Base-by-base conservation (phyloP, 2,113 vertebrate species). In the Eulacestoma nigropectus region DNA sequence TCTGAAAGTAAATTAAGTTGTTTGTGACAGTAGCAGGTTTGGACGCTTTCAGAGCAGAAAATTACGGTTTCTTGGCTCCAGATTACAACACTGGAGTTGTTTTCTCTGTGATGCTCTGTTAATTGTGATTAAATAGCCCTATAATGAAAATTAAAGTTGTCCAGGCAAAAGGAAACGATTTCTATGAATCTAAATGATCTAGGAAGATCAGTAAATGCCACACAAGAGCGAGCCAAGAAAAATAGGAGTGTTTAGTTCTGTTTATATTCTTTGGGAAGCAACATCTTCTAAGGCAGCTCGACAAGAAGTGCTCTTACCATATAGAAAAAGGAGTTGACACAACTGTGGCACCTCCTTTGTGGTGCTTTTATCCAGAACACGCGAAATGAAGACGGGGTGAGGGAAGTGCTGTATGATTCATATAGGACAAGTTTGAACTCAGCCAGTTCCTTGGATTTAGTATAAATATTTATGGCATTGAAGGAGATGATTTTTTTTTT, bases 381-480 rank as follows among this genome's bases (percentile, higher is more conserved):
- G 30, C 52, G 77, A 77, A 73, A 22, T 78, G 78, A 69, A 89
- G 82, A 56, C 7, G 16, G 85, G 75, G 16, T 68, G 55, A 93
- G 75, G 72, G 68, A 89, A 83, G 30, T 83, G 89, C 76, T n/a
- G 18, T 50, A 6, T 95, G 92, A 93, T 93, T 97, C 88, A 76
- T 53, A 32, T 8, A 55, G 49, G 88, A 33, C 80, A 72, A 82
- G 87, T 84, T 86, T 72, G 85, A 84, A 92, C 95, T 44, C 57
- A 2, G 75, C 77, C 87, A 79, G 37, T 89, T 94, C 95, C 90
- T 96, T 95, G 62, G 73, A 70, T 83, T 95, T 93, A 59, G 44
- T 94, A 63, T 87, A 93, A 91, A 94, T 95, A 96, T 93, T 94
- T 81, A 85, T 95, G 92, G 90, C 62, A 70, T 77, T 19, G 87